Evolutionary conservation across 2,113 vertebrate genomes (phyloP).

Genomic region (Corythaixoides concolor): DNA sequence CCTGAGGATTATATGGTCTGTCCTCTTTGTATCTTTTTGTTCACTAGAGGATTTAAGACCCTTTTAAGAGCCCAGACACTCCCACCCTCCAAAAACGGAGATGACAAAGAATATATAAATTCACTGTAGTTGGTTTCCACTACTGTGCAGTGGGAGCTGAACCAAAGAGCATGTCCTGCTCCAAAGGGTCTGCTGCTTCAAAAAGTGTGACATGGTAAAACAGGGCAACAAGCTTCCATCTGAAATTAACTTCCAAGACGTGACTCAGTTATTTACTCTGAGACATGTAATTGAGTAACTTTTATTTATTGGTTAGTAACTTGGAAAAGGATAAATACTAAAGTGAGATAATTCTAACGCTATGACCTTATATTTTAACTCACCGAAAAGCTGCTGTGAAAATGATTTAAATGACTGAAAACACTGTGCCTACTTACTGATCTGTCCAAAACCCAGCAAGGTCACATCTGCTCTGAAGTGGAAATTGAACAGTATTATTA

Average conservation of each 20-base stretch:
- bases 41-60: neutral
- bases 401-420: neutral
- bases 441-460: neutral
- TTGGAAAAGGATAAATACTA: neutral
- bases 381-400: neutral
- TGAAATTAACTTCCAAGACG: neutral
- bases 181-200: neutral
- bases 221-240: neutral
- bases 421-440: neutral
- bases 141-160: neutral
- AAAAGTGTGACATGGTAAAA: neutral
- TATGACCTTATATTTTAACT: neutral
- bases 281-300: fast-evolving
- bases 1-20: neutral
- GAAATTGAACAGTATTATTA: neutral
- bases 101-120: neutral
- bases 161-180: fast-evolving
- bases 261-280: neutral
- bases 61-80: neutral
- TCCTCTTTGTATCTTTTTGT: neutral
- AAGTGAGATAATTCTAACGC: neutral
- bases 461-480: neutral
- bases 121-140: neutral
- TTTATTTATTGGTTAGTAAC: neutral
- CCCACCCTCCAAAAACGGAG: neutral